A percentile compares a stretch with the other conserved stretches of the same genome.
Evolutionary conservation across 2,888 invertebrate species (phyloP).

Genomic region (Steinernema carpocapsae): DNA sequence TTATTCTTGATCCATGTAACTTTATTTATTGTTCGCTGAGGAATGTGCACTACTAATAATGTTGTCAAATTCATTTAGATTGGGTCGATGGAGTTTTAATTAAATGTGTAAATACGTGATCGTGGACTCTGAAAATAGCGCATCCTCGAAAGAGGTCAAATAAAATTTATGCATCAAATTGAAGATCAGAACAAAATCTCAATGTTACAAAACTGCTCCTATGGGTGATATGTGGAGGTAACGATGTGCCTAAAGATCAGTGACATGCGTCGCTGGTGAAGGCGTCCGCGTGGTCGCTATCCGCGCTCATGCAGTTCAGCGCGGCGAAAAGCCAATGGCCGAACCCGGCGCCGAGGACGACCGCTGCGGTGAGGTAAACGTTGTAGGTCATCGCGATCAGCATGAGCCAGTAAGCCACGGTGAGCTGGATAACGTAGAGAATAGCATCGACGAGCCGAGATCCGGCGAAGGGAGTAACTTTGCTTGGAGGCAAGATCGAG

Average conservation of each 20-base stretch:
- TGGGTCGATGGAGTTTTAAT: background rate
- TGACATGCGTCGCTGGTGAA: conserved; percentile 62
- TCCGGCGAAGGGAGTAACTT: conserved; percentile 35
- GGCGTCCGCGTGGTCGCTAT: conserved; percentile 54
- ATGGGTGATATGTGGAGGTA: conserved; percentile 21
- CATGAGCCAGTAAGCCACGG: conserved; percentile 67
- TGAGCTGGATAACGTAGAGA: conserved; percentile 56
- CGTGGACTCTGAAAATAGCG: background rate
- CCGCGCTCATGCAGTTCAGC: conserved; percentile 49
- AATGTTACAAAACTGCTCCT: too few relatives aligned
- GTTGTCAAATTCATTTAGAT: background rate
- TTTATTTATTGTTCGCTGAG: background rate
- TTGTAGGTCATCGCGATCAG: conserved; percentile 67
- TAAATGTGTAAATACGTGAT: background rate
- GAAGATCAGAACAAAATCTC: too few relatives aligned
- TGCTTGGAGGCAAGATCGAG: conserved; percentile 6
- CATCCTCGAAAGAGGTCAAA: background rate
- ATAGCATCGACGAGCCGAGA: conserved; percentile 45
- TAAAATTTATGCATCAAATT: background rate
- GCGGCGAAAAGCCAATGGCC: conserved; percentile 64
- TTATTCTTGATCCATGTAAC: background rate
- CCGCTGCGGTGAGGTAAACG: conserved; percentile 60
- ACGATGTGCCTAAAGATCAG: background rate
- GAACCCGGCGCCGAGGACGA: conserved; percentile 61
- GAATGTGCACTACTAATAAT: background rate